Evolutionary conservation across 2,888 invertebrate species (phyloP).

Genomic region (Ligdia adustata): DNA sequence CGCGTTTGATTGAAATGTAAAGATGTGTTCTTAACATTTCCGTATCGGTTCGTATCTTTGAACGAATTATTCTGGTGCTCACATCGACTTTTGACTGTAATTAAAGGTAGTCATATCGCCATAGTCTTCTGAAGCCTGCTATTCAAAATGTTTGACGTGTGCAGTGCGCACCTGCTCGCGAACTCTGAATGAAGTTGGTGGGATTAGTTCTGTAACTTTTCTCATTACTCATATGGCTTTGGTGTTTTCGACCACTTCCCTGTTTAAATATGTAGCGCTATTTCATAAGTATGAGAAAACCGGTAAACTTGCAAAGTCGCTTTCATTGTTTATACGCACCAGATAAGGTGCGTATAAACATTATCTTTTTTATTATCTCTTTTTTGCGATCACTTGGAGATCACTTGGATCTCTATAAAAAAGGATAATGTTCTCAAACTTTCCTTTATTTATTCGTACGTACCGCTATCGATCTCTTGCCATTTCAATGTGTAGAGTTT

Average conservation of each 20-base stretch:
- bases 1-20: too few species aligned
- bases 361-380: conserved; percentile 11
- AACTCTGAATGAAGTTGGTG: conserved; percentile 27
- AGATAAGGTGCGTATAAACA: too few species aligned
- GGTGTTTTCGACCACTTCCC: conserved; percentile 36
- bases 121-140: conserved; percentile 2
- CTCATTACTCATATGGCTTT: conserved; percentile 40
- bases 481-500: conserved; percentile 4
- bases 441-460: not conserved
- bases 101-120: conserved; percentile 7
- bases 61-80: too few species aligned
- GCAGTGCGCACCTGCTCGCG: conserved; percentile 24
- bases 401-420: too few species aligned
- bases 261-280: conserved; percentile 20
- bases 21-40: too few species aligned
- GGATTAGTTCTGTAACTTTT: conserved; percentile 37
- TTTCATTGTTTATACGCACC: conserved; percentile 5
- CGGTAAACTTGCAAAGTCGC: conserved; percentile 1
- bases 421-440: not conserved
- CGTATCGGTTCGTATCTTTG: too few species aligned
- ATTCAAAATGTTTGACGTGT: conserved; percentile 23
- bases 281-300: conserved; percentile 4
- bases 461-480: conserved; percentile 7
- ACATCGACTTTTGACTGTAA: not conserved
- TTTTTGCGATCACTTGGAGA: too few species aligned